Percentiles rank a stretch among this genome's conserved stretches.
Conservation (phyloP, 30 jellyfish, hydroid and myxozoan genomes). For the Cassiopea andromeda region DNA sequence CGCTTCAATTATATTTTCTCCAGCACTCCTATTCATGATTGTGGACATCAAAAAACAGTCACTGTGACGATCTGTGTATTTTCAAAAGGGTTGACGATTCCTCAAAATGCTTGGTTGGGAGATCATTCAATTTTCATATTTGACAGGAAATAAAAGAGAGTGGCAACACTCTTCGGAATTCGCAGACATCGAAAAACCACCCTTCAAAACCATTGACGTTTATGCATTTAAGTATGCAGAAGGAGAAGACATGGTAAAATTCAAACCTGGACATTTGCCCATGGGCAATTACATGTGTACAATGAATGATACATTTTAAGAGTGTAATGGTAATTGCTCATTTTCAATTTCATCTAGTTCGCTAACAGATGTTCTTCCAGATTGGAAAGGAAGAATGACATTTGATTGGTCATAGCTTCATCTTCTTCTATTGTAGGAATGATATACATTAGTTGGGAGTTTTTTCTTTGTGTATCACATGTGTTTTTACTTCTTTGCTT, state of each 20-base stretch:
- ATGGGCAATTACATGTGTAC: conserved; percentile 30
- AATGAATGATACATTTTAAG: background rate
- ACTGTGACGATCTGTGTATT: conserved; percentile 48
- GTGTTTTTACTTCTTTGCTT: too few species aligned
- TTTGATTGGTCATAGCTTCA: too few species aligned
- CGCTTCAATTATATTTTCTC: conserved; percentile 14
- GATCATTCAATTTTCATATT: conserved; percentile 49
- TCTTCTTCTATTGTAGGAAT: too few species aligned
- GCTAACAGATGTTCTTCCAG: too few species aligned
- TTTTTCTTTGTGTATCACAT: too few species aligned
- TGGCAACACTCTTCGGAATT: conserved; percentile 27
- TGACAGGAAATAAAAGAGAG: background rate
- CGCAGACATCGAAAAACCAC: conserved; percentile 42
- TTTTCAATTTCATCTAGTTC: too few species aligned
- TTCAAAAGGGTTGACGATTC: conserved; percentile 45
- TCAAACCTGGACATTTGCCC: conserved; percentile 45
- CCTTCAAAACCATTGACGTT: conserved; percentile 24
- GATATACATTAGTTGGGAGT: too few species aligned
- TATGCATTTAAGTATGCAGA: background rate
- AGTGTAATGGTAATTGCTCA: too few species aligned
- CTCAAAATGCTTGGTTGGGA: conserved; percentile 41
- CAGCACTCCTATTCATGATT: conserved; percentile 8
- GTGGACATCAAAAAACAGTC: conserved; percentile 44
- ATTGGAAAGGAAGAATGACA: too few species aligned
- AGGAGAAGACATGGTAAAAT: conserved; percentile 9